Percentiles rank a stretch among this genome's conserved stretches.
Conservation (phyloP, 1,140 invertebrate species). For the Papilio aristodemus region DNA sequence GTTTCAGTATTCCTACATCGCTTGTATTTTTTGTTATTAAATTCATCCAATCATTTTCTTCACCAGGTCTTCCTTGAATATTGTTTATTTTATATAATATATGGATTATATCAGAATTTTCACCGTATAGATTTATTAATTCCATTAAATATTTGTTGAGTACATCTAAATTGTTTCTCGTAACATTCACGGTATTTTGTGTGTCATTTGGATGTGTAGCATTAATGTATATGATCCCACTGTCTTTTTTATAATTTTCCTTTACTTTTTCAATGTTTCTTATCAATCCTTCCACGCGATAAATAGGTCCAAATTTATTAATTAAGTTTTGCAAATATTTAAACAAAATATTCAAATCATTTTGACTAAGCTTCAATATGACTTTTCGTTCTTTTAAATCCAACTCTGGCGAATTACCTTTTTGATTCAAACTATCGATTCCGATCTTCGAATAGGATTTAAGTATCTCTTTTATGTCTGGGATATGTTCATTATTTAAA, state of each 20-base stretch:
- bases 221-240: neutral
- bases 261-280: neutral
- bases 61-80: neutral
- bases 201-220: neutral
- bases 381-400: neutral
- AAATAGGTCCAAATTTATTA: neutral
- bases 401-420: neutral
- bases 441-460: neutral
- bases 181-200: neutral
- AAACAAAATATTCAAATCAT: neutral
- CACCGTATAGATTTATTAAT: neutral
- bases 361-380: neutral
- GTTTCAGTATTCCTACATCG: neutral
- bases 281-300: neutral
- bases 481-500: neutral
- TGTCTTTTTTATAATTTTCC: neutral
- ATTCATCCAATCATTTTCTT: neutral
- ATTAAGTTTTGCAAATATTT: constrained; percentile 11
- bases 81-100: constrained; percentile 21
- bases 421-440: neutral
- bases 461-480: neutral
- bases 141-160: constrained; percentile 13
- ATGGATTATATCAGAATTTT: neutral
- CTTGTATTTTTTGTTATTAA: constrained; percentile 1
- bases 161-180: constrained; percentile 2